phyloP scores from a whole-genome alignment of 2,888 invertebrate genomes.

The Linyphia triangularis region DNA sequence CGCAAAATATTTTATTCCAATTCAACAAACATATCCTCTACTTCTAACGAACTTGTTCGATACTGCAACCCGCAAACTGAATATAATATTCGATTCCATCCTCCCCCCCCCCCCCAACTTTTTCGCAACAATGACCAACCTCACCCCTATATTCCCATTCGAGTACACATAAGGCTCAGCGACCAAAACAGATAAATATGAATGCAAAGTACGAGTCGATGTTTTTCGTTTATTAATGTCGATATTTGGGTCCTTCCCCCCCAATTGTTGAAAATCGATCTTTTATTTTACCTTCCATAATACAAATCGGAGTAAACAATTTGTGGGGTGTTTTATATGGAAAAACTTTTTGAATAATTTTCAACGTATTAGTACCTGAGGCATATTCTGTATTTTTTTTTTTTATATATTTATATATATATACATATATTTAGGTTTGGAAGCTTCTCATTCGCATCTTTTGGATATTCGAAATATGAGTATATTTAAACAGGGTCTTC shows the following conservation, averaged over 20 bases:
- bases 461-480: no score
- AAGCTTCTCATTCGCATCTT: no score
- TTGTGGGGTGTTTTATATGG: background rate
- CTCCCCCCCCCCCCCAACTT: background rate
- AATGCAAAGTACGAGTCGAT: conserved; percentile 13
- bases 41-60: conserved; percentile 34
- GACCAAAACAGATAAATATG: conserved; percentile 33
- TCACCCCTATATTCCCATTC: background rate
- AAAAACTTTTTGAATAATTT: conserved; percentile 6
- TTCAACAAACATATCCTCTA: background rate
- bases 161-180: conserved; percentile 6
- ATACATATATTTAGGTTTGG: no score
- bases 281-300: background rate
- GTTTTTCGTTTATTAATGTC: conserved; percentile 17
- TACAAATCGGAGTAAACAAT: conserved; percentile 5
- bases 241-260: background rate
- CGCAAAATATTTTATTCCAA: background rate
- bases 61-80: conserved; percentile 6
- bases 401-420: no score
- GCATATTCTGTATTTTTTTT: no score
- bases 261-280: background rate
- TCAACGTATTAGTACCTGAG: no score
- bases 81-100: background rate
- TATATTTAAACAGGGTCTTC: no score
- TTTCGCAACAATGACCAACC: background rate